phyloP scores from a whole-genome alignment of 2,797 vertebrate genomes.

The Takifugu rubripes region DNA sequence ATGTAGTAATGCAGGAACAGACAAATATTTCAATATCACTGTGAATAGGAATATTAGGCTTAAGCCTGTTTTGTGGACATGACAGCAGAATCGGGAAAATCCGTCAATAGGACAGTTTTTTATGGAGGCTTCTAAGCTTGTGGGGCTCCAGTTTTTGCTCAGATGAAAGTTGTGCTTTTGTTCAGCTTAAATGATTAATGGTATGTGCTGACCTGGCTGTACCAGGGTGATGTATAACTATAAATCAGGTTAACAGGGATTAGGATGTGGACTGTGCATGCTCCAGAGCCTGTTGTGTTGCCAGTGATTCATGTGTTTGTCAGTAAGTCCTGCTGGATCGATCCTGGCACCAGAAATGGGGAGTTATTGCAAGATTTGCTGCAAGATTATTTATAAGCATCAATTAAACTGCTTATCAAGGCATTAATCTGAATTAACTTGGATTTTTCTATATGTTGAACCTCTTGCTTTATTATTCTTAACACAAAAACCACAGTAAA shows the following conservation, averaged over 20 bases:
- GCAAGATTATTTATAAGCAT: constrained; percentile 24
- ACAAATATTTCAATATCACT: too few species aligned
- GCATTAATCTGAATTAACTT: constrained; percentile 17
- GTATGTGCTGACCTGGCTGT: constrained; percentile 27
- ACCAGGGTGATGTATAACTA: constrained; percentile 19
- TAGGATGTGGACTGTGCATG: constrained; percentile 21
- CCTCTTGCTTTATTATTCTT: constrained; percentile 5
- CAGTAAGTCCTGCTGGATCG: constrained; percentile 37
- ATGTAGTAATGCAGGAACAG: too few species aligned
- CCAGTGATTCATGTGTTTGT: constrained; percentile 40
- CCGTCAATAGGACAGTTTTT: too few species aligned
- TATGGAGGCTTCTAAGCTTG: too few species aligned
- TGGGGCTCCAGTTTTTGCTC: too few species aligned
- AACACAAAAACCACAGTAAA: not conserved
- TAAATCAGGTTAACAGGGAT: constrained; percentile 38
- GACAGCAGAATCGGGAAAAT: too few species aligned
- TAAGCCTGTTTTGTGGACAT: too few species aligned
- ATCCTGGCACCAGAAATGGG: constrained; percentile 14
- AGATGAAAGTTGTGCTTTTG: constrained; percentile 10
- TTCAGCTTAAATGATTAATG: constrained; percentile 4
- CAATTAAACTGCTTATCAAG: constrained; percentile 32
- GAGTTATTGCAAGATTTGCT: constrained; percentile 35
- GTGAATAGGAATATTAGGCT: too few species aligned
- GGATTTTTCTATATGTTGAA: constrained; percentile 21
- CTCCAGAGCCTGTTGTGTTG: constrained; percentile 8